These are phyloP conservation scores for Hyppa rectilinea DNA, from an alignment of 2,888 invertebrate genomes.

Conservation along the genomic window DNA sequence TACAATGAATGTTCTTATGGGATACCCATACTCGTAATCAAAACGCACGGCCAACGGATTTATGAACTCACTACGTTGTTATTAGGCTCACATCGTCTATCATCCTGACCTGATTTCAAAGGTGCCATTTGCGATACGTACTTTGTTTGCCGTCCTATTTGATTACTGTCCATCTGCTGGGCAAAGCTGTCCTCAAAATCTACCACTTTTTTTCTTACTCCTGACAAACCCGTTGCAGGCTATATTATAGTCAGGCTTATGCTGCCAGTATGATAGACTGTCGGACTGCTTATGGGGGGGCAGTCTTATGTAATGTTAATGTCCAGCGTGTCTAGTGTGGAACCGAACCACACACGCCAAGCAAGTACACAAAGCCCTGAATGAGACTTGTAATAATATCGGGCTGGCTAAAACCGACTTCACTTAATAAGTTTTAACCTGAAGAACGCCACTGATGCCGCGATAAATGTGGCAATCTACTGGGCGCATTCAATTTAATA, in stretches of 20 bases:
- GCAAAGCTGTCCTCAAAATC: neutral
- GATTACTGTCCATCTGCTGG: too few relatives aligned
- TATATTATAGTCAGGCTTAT: neutral
- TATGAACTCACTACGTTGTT: conserved; percentile 24
- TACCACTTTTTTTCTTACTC: neutral
- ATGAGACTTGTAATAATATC: too few relatives aligned
- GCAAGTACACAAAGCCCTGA: too few relatives aligned
- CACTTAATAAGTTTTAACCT: too few relatives aligned
- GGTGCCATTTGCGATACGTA: neutral
- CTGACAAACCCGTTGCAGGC: neutral
- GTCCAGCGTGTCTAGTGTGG: too few relatives aligned
- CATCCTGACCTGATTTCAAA: conserved; percentile 17
- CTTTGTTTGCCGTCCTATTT: neutral
- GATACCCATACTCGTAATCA: conserved; percentile 18
- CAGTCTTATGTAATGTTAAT: too few relatives aligned
- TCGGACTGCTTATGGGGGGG: too few relatives aligned
- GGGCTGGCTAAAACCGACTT: too few relatives aligned
- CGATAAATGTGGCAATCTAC: too few relatives aligned
- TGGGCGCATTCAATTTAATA: too few relatives aligned
- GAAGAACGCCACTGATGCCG: too few relatives aligned
- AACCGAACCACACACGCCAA: too few relatives aligned
- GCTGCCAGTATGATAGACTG: neutral
- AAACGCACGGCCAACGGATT: conserved; percentile 24
- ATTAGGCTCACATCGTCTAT: conserved; percentile 28
- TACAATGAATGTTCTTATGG: conserved; percentile 7